Conservation (phyloP, 2,113 vertebrate species). For the Gorilla gorilla region DNA sequence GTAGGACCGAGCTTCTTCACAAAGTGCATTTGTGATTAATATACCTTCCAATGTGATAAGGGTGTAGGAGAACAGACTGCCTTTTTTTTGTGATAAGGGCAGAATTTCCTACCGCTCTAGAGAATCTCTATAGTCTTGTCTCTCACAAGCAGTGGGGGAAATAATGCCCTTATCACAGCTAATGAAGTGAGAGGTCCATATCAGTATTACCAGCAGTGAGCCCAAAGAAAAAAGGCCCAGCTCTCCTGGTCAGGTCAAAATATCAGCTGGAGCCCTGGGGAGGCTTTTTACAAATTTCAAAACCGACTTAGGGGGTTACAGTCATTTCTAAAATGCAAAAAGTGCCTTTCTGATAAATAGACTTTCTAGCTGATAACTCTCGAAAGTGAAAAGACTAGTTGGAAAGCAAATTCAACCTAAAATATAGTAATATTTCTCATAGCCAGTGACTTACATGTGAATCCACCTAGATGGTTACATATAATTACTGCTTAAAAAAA, state of each 20-base stretch:
- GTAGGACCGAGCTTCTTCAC: background rate
- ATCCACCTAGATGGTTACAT: background rate
- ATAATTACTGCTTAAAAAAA: background rate
- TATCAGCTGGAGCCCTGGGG: background rate
- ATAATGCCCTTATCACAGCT: background rate
- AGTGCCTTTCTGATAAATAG: background rate
- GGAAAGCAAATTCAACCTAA: constrained; percentile 33
- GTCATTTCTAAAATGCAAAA: constrained; percentile 41
- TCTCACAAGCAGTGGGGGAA: background rate
- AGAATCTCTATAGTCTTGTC: constrained; percentile 4
- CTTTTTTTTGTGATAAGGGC: background rate
- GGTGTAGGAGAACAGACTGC: background rate
- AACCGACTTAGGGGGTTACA: background rate
- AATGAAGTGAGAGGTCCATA: constrained; percentile 16
- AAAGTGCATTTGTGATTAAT: background rate
- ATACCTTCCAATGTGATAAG: background rate
- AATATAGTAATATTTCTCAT: background rate
- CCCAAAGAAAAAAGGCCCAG: background rate
- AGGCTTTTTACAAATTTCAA: constrained; percentile 37
- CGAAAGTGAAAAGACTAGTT: constrained; percentile 44
- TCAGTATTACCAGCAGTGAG: background rate
- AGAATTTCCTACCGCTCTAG: background rate
- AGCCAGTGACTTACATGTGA: background rate
- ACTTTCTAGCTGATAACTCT: background rate
- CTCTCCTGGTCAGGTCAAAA: background rate